Base-by-base conservation (phyloP, 2,888 invertebrate genomes). In the Lasioglossum zephyrum region DNA sequence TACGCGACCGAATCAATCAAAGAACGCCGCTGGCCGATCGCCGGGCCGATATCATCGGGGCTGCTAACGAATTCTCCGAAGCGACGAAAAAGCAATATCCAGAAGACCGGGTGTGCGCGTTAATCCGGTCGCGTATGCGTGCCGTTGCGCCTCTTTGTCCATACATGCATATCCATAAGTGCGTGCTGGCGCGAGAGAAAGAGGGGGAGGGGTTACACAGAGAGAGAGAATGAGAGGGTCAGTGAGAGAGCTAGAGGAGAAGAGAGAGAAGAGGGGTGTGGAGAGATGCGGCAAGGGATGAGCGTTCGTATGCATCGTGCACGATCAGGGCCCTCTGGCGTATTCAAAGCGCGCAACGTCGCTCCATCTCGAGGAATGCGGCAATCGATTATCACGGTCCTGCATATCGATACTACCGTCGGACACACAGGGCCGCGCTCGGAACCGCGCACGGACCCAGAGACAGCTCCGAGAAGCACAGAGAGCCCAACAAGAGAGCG, bases 341-440 rank as follows among this genome's bases (percentile, higher is more conserved):
- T 91, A 91, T 91, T 91, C 90, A 90, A 91, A 90, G 89, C 88
- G 91, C 91, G 91, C 89, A 87, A 81, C 87, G 87, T 90, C 89
- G 90, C 90, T 91, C 85, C 92, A 91, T 94, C 93, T 93, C 92
- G 92, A 93, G 94, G 93, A 94, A 94, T 93, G 92, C 91, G 91
- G 82, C 92, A 91, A 94, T 94, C 94, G 94, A 94, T 94, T 93
- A 94, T 94, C 92, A 92, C 93, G 93, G 92, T 92, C 90, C 92
- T 92, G 93, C 93, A 94, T 93, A 94, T 94, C 93, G 94, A 94
- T 94, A 92, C 92, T 90, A 89, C 93, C 93, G 91, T 87, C 90
- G 87, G 83, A 84, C 84, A 86, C 81, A 86, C 77, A 92, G 88
- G 75, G 79, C 77, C 93, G 94, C n/a, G n/a, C 57, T n/a, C n/a